Percentiles rank a stretch among this genome's conserved stretches.
Evolutionary conservation across 2,888 invertebrate genomes (phyloP).

Genomic region (Fabriciana adippe): DNA sequence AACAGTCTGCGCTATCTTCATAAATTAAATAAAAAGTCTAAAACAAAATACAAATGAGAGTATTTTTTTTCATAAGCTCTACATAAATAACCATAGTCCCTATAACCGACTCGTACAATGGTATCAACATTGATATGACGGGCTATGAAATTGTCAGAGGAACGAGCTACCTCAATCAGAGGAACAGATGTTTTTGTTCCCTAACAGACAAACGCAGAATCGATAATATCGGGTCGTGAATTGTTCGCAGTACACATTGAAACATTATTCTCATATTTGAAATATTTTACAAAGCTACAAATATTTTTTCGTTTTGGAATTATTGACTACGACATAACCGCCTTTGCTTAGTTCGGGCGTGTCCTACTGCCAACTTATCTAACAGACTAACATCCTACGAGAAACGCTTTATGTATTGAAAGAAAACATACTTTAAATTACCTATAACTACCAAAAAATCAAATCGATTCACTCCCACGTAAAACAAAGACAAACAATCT

Average conservation of each 20-base stretch:
- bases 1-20: too few species aligned
- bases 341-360: too few species aligned
- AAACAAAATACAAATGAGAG: neutral
- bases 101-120: neutral
- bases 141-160: constrained; percentile 16
- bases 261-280: constrained; percentile 29
- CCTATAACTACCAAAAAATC: too few species aligned
- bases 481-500: too few species aligned
- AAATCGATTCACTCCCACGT: too few species aligned
- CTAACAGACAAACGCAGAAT: constrained; percentile 40
- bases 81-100: neutral
- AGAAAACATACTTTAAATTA: too few species aligned
- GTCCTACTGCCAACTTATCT: too few species aligned
- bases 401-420: too few species aligned
- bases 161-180: constrained; percentile 11
- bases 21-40: too few species aligned
- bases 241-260: constrained; percentile 36
- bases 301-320: neutral
- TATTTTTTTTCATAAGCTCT: neutral
- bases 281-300: neutral
- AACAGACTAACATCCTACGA: too few species aligned
- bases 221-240: constrained; percentile 41
- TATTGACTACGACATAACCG: neutral
- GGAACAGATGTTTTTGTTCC: constrained; percentile 36
- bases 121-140: constrained; percentile 2